These are phyloP conservation scores for Silurus asotus DNA, from an alignment of 2,113 vertebrate species.

Conservation along the genomic window DNA sequence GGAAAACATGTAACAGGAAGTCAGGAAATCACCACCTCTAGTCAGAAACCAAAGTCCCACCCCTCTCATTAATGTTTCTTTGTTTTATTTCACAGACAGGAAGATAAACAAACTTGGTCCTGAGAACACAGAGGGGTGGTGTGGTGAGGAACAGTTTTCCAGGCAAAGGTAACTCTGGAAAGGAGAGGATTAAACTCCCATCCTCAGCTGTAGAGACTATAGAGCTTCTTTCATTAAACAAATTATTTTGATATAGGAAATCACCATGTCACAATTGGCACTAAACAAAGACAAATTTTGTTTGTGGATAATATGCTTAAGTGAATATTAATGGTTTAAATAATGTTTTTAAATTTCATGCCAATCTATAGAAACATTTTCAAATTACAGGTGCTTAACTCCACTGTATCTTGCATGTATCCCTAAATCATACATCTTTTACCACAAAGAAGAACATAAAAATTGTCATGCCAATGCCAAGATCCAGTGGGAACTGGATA, in stretches of 20 bases:
- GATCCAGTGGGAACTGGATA: no score
- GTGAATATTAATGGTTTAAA: neutral
- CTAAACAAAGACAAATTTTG: neutral
- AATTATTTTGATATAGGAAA: neutral
- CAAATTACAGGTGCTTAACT: neutral
- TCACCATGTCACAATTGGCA: neutral
- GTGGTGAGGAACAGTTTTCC: slow-evolving; percentile 9
- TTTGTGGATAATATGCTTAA: neutral
- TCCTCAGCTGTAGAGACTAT: neutral
- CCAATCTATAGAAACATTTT: neutral
- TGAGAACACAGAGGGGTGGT: slow-evolving; percentile 30
- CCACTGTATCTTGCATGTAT: neutral
- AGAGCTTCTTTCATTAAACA: neutral
- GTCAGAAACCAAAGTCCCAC: slow-evolving; percentile 56
- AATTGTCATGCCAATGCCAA: no score
- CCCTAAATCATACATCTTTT: no score
- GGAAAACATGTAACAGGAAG: slow-evolving; percentile 67
- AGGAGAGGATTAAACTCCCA: neutral
- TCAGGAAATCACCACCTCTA: slow-evolving; percentile 67
- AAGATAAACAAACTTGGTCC: slow-evolving; percentile 57
- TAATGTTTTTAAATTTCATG: neutral
- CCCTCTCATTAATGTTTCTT: slow-evolving; percentile 72
- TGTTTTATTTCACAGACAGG: slow-evolving; percentile 68
- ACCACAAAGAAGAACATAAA: no score
- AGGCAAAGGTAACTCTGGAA: neutral